Base-by-base conservation (phyloP, 2,888 invertebrate species). In the Lepeophtheirus nordmannii region DNA sequence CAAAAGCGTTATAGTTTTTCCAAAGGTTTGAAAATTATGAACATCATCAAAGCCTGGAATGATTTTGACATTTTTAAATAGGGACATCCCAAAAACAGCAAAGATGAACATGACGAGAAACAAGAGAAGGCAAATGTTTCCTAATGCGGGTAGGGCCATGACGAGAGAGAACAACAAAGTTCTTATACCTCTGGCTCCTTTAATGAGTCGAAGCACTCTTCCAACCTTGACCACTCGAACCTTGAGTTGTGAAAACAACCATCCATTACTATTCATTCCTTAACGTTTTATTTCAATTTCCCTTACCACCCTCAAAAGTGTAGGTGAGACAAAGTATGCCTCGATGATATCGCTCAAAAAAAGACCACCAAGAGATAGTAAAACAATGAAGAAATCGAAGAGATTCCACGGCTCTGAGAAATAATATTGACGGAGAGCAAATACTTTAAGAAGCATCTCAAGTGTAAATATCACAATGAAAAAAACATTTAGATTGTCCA, bases 381-480 rank as follows among this genome's bases (percentile, higher is more conserved):
- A 17, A 37, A 61, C 61, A 17, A 57, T 94, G 77, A 94, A 89
- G 81, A 93, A 92, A 83, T 97, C 96, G 81, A 97, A 97, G 75
- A 97, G 84, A 82, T 97, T 97, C 97, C 97, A 97, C 72, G 96
- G 94, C 80, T 94, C 91, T 78, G 91, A 91, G 82, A 97, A 97
- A 82, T 96, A 97, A 82, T 94, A 90, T 80, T 90, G 91, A 75
- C 96, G 85, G 77, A 96, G 85, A 73, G 94, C 94, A 79, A 96
- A 90, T 78, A 96, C 86, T 84, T 97, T 97, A 81, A 94, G 85
- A 78, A 90, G 83, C 83, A 94, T 94, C 84, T 97, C 97, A 74
- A 88, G 85, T 79, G 91, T 90, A 82, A 97, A 97, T 82, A 97
- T 90, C 78, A 89, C 89, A 78, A 97, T 94, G 82, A 97, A 97